Evolutionary conservation across 2,797 vertebrate genomes (phyloP), one percentile per base, ranked within the genome.

Genomic region (Picus viridis): DNA sequence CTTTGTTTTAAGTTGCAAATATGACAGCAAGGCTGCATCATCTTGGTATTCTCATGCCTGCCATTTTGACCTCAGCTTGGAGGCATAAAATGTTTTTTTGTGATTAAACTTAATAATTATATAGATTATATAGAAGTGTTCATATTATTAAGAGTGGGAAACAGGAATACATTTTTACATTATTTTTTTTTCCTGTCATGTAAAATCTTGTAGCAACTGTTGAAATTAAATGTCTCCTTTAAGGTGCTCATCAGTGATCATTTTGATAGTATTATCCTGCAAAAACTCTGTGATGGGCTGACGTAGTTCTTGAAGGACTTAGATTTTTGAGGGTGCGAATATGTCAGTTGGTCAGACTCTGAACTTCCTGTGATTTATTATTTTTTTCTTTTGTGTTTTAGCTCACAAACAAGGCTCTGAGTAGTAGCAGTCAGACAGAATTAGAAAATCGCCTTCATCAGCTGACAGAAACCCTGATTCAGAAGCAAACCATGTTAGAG

Each of bases 401-500:
- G 99, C 97, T 99, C 85, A 99, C 99, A 94, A 99, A 99, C 95
- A 99, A 99, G 96, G 96, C 98, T 9, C 92, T 99, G 65, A 99
- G 99, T 97, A 99, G 97, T 82, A 99, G 98, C 96, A 99, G 99
- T 94, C 98, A 99, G 94, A 97, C 96, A 0, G 99, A 99, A 96
- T 97, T 99, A 94, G 99, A 99, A 97, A 98, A 98, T 63, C 98
- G 99, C 2, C 98, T 99, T 89, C 99, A 99, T 96, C 99, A 99
- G 97, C 98, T 99, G 90, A 99, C 99, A 0, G 99, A 99, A 97
- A 99, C 99, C 2, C 97, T 99, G 94, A 99, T 99, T 97, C 99
- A 99, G 98, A 99, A 99, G 95, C 99, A 99, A 97, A 99, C 99
- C 16, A 98, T 99, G 99, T 97, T 99, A 96, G 99, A 99, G 97